phyloP scores from a whole-genome alignment of 1,140 invertebrate species.

The Fopius arisanus region DNA sequence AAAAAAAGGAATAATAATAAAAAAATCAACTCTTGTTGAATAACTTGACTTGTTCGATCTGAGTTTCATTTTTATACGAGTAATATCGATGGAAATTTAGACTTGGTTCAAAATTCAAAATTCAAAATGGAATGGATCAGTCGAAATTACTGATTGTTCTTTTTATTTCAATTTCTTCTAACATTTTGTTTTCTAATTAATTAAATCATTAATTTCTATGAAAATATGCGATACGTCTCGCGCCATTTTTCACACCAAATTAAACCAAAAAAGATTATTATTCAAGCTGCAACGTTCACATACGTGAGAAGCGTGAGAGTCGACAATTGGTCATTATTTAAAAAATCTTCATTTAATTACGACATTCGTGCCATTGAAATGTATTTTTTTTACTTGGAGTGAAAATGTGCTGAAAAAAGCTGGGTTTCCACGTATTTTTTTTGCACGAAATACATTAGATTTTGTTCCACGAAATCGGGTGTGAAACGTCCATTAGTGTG shows the following conservation, averaged over 20 bases:
- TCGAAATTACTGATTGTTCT: too few relatives aligned
- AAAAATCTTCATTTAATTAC: constrained; percentile 14
- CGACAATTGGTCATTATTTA: background rate
- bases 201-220: too few relatives aligned
- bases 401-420: background rate
- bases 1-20: too few relatives aligned
- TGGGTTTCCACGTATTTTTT: background rate
- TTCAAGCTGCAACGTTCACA: background rate
- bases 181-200: too few relatives aligned
- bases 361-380: background rate
- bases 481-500: constrained; percentile 32
- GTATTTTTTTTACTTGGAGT: background rate
- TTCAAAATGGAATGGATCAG: too few relatives aligned
- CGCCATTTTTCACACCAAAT: constrained; percentile 1
- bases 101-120: too few relatives aligned
- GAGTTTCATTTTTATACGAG: too few relatives aligned
- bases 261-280: background rate
- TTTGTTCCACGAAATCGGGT: constrained; percentile 26
- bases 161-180: too few relatives aligned
- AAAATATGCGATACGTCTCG: too few relatives aligned
- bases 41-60: too few relatives aligned
- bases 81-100: too few relatives aligned
- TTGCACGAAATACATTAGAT: constrained; percentile 8
- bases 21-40: too few relatives aligned
- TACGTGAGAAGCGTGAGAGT: background rate